phyloP scores from a whole-genome alignment of 2,797 vertebrate species.

The Acanthopagrus latus region DNA sequence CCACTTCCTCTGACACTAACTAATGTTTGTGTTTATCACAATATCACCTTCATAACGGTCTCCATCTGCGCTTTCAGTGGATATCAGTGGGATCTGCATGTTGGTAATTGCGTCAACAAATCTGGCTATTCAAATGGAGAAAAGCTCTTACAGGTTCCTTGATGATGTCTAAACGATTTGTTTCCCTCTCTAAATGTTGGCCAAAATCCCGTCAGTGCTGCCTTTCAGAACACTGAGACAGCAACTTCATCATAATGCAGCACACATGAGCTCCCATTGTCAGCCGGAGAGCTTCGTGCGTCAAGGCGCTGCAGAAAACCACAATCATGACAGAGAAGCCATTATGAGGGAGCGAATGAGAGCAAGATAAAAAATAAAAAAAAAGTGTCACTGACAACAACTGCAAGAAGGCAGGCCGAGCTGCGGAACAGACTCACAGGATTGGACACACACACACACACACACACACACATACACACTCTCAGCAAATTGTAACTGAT shows the following conservation, averaged over 20 bases:
- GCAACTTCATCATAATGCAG: constrained; percentile 75
- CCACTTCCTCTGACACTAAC: constrained; percentile 8
- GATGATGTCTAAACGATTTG: not conserved
- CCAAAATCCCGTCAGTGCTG: constrained; percentile 16
- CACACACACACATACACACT: constrained; percentile 30
- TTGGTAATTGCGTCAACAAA: not conserved
- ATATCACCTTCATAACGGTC: not conserved
- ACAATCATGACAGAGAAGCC: constrained; percentile 74
- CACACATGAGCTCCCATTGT: constrained; percentile 70
- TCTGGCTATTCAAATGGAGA: not conserved
- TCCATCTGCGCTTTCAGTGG: not conserved
- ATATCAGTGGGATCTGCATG: constrained; percentile 6
- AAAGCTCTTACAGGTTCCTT: not conserved
- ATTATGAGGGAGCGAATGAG: constrained; percentile 70
- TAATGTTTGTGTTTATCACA: constrained; percentile 27
- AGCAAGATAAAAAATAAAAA: constrained; percentile 67
- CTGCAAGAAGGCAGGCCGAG: constrained; percentile 49
- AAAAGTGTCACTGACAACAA: constrained; percentile 55
- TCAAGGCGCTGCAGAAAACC: constrained; percentile 73
- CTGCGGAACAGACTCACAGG: constrained; percentile 33
- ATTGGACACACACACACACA: constrained; percentile 38
- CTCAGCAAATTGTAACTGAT: constrained; percentile 61
- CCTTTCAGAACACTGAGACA: constrained; percentile 39
- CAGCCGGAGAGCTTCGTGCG: constrained; percentile 62
- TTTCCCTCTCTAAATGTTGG: not conserved